phyloP scores from a whole-genome alignment of 2,888 invertebrate species.

The Tenthredo mesomela region DNA sequence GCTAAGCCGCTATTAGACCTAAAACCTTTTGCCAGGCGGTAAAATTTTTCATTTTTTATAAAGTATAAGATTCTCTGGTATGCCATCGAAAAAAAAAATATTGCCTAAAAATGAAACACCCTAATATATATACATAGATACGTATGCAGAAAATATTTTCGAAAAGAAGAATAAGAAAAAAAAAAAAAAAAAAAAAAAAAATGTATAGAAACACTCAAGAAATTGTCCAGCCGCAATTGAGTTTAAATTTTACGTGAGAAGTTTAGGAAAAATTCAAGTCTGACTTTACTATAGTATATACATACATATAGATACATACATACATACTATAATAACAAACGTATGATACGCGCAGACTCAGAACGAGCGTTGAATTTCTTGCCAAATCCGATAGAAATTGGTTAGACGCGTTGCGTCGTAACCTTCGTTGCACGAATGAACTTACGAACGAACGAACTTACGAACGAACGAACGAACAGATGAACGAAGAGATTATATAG shows the following conservation, averaged over 20 bases:
- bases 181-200: not conserved
- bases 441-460: not conserved
- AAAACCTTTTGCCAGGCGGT: too few relatives aligned
- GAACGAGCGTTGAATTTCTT: not conserved
- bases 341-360: not conserved
- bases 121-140: too few relatives aligned
- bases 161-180: too few relatives aligned
- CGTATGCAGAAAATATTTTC: too few relatives aligned
- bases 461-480: not conserved
- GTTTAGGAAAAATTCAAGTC: not conserved
- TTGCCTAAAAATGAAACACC: too few relatives aligned
- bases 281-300: not conserved
- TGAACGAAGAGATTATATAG: not conserved
- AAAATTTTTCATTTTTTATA: too few relatives aligned
- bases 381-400: slow-evolving; percentile 40
- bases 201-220: not conserved
- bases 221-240: not conserved
- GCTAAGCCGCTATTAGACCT: too few relatives aligned
- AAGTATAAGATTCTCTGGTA: too few relatives aligned
- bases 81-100: too few relatives aligned
- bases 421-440: not conserved
- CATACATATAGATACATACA: too few relatives aligned
- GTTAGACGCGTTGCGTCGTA: slow-evolving; percentile 21
- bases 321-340: not conserved
- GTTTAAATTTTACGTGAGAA: not conserved